These are phyloP conservation scores for Plagodis pulveraria DNA, from an alignment of 2,888 invertebrate species.

Conservation along the genomic window DNA sequence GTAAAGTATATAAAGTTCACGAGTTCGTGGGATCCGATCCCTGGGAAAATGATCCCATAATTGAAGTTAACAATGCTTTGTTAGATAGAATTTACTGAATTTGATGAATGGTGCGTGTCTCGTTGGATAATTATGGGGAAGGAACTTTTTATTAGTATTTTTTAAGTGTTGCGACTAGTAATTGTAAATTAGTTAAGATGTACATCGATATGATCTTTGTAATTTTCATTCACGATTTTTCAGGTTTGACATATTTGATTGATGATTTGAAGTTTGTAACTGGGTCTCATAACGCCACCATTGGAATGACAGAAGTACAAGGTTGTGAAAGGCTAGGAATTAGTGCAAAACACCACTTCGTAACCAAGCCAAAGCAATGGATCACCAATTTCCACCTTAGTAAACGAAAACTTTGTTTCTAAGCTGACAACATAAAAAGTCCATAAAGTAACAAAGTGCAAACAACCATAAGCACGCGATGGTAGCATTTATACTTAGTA, in stretches of 20 bases:
- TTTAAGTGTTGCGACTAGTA: neutral
- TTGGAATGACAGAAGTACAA: too few species aligned
- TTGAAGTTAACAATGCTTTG: slow-evolving; percentile 24
- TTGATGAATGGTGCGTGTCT: slow-evolving; percentile 25
- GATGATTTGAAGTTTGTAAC: too few species aligned
- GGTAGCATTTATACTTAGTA: neutral
- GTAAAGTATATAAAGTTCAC: slow-evolving; percentile 26
- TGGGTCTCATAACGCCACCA: too few species aligned
- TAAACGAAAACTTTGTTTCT: too few species aligned
- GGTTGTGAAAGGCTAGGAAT: too few species aligned
- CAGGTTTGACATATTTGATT: neutral
- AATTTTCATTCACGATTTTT: too few species aligned
- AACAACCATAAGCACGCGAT: slow-evolving; percentile 1
- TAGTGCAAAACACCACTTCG: too few species aligned
- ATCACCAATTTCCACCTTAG: too few species aligned
- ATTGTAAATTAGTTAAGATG: too few species aligned
- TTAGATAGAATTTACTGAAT: slow-evolving; percentile 15
- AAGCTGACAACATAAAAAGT: neutral
- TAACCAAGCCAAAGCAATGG: too few species aligned
- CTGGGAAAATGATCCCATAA: slow-evolving; percentile 26
- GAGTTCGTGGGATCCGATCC: slow-evolving; percentile 28
- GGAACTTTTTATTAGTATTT: slow-evolving; percentile 11
- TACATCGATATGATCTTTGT: too few species aligned
- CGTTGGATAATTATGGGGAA: slow-evolving; percentile 21
- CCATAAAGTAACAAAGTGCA: neutral